Conservation (phyloP, 2,888 invertebrate species). For the Drosophila atroscutellata region DNA sequence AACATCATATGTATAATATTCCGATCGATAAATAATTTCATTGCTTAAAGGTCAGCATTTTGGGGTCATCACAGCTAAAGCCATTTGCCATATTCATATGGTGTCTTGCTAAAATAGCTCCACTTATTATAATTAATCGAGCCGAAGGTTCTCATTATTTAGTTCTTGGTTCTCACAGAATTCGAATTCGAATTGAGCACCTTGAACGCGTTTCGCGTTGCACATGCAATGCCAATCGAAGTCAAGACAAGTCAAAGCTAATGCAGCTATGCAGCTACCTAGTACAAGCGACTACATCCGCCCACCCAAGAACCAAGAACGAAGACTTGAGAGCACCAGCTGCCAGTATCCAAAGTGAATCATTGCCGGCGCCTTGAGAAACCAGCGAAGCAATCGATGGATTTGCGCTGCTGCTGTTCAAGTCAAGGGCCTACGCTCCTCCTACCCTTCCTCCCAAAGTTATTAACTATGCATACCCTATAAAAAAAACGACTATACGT, state of each 20-base stretch:
- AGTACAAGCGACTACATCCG: slow-evolving; percentile 46
- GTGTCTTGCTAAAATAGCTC: slow-evolving; percentile 38
- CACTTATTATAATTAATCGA: slow-evolving; percentile 44
- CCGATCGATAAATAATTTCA: background rate
- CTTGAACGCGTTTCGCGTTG: slow-evolving; percentile 55
- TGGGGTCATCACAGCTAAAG: slow-evolving; percentile 20
- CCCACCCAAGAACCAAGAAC: slow-evolving; percentile 5
- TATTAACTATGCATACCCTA: slow-evolving; percentile 34
- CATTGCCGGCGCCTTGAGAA: slow-evolving; percentile 50
- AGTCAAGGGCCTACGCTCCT: slow-evolving; percentile 37
- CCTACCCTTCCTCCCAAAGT: slow-evolving; percentile 51
- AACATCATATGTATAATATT: background rate
- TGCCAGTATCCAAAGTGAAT: slow-evolving; percentile 47
- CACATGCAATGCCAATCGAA: slow-evolving; percentile 57
- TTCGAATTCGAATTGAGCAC: slow-evolving; percentile 23
- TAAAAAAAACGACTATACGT: background rate
- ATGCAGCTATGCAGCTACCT: background rate
- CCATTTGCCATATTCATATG: slow-evolving; percentile 32
- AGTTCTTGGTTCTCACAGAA: slow-evolving; percentile 25
- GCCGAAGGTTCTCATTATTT: slow-evolving; percentile 42
- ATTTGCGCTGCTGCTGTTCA: slow-evolving; percentile 20
- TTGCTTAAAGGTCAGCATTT: slow-evolving; percentile 31
- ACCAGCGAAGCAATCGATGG: slow-evolving; percentile 57
- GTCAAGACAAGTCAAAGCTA: slow-evolving; percentile 39
- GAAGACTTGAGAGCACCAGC: slow-evolving; percentile 33